Conservation (phyloP, 1,140 invertebrate genomes). For the Homalodisca vitripennis region DNA sequence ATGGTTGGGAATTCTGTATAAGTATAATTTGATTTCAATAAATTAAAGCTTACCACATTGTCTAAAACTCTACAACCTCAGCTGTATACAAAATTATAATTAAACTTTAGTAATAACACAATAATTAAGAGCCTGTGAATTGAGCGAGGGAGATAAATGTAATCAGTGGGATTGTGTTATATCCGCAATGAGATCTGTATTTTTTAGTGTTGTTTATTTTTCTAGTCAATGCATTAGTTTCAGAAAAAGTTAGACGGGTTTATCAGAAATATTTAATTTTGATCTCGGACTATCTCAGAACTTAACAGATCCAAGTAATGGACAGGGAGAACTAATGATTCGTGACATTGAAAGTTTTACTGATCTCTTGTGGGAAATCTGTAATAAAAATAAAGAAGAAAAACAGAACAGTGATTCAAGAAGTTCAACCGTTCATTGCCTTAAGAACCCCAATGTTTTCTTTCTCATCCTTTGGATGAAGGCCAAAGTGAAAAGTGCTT, state of each 20-base stretch:
- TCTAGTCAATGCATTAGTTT: neutral
- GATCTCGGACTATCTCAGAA: neutral
- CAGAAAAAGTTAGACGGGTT: neutral
- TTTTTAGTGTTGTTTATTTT: neutral
- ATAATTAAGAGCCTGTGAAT: too few species aligned
- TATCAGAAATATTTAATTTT: constrained; percentile 11
- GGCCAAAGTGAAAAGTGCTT: neutral
- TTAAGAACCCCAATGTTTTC: constrained; percentile 1
- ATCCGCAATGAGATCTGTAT: neutral
- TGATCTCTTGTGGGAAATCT: neutral
- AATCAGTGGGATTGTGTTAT: neutral
- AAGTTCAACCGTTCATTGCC: constrained; percentile 1
- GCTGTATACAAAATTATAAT: too few species aligned
- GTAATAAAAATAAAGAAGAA: neutral
- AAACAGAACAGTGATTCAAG: constrained; percentile 4
- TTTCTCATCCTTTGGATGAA: neutral
- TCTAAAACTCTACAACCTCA: too few species aligned
- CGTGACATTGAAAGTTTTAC: neutral
- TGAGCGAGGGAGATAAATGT: too few species aligned
- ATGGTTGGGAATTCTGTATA: too few species aligned
- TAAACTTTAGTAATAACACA: too few species aligned
- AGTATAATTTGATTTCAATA: too few species aligned
- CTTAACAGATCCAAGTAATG: neutral
- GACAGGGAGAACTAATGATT: neutral
- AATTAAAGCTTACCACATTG: too few species aligned